Evolutionary conservation across 2,113 vertebrate genomes (phyloP), one percentile per base, ranked within the genome.

Genomic region (Zosterops hypoxanthus): DNA sequence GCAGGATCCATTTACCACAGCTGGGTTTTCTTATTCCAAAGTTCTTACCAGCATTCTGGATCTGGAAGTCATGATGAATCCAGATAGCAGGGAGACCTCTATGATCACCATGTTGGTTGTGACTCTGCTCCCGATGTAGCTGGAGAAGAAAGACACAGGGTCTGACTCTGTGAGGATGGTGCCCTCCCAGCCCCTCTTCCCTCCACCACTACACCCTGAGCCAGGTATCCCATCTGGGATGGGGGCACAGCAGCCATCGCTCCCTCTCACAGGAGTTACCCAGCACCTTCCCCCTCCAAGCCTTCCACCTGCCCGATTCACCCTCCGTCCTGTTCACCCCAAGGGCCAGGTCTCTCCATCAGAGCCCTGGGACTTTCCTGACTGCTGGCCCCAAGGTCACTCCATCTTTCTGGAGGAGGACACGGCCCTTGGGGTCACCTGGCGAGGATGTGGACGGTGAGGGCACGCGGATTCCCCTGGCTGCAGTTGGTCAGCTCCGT

Each of bases 81-180:
- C 97, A 0, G 98, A 98, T 22, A 98, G 71, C 72, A 97, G 81
- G 53, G 94, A 97, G 42, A 97, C 84, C 63, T 98, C 97, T 79
- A 97, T 28, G 3, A 97, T 91, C 44, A 93, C 98, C 97, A 98
- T 97, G 59, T 97, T 98, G 82, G 98, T 97, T 34, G 84, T 94
- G 55, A 90, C 90, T 55, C 95, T 95, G 53, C 76, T 96, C 53
- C 97, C 97, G 0, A 78, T 97, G 11, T 98, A 98, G 81, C 97
- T 97, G 86, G 55, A 75, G 42, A 82, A 91, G 23, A 39, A 80
- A 72, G 57, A 57, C 49, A 70, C 52, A 80, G 12, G 34, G 16
- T 41, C 57, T 73, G 66, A 65, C 22, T 39, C 28, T 9, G 24
- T 28, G 36, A 47, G 15, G 55, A 31, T 0, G 66, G 7, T 34